Evolutionary conservation across 2,888 invertebrate species (phyloP), one percentile per base, ranked within the genome.

Genomic region (Isotomurus palustris): DNA sequence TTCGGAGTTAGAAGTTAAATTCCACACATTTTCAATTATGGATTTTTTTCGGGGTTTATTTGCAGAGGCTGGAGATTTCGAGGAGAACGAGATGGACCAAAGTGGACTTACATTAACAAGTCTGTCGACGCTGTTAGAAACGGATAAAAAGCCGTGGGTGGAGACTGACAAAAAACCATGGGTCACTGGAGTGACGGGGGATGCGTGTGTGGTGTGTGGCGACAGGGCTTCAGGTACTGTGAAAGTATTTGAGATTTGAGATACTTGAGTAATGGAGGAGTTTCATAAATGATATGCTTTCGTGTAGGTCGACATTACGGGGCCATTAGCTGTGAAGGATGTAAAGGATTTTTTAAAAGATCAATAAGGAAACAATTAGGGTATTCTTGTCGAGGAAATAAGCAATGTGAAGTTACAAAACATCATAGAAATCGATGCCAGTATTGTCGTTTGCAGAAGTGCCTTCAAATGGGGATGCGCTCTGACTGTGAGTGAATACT

Each of bases 401-500:
- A 93, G 81, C 92, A 92, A 78, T 97, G 97, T 74, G 94, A 95
- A 77, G 95, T 97, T 67, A 97, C 94, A 56, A 99, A 99, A 78
- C 94, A 97, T 74, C 96, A 97, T 76, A 84, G 97, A 62, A 97
- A 97, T 80, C 84, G 97, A 57, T 97, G 97, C 78, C 97, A 97
- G 80, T 96, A 94, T 80, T 97, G 97, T 77, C 84, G 97, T 49
- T 83, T 99, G 67, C 94, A 96, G 78, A 97, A 97, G 80, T 97
- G 97, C 75, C 83, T 97, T 56, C 87, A 90, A 38, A 94, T 93
- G 82, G 97, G 97, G 73, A 97, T 97, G 97, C 82, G 96, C 78
- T 94, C 94, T 81, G 97, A 97, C 84, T 95, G 96, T 96, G 87
- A 87, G 86, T 78, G n/a, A n/a, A n/a, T n/a, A n/a, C n/a, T n/a